Conservation (phyloP, 2,797 vertebrate species). For the Dendrocincla fuliginosa region DNA sequence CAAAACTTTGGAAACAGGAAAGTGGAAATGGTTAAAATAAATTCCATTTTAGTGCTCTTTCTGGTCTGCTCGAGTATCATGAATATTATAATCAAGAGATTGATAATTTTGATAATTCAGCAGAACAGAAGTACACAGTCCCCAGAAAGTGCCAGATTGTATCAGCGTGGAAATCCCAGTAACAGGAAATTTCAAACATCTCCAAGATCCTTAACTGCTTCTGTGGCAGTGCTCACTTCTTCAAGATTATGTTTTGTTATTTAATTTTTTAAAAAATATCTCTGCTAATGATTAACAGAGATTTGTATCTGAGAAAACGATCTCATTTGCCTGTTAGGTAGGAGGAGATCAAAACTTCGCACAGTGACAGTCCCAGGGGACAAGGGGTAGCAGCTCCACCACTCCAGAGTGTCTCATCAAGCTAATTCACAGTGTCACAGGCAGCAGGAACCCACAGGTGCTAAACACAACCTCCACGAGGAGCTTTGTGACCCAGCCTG, state of each 20-base stretch:
- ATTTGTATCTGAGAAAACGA: slow-evolving; percentile 6
- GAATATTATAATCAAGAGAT: slow-evolving; percentile 66
- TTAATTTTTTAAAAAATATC: not conserved
- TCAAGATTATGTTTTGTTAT: slow-evolving; percentile 3
- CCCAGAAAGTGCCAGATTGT: slow-evolving; percentile 51
- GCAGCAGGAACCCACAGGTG: slow-evolving; percentile 12
- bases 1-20: not conserved
- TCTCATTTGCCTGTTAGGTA: slow-evolving; percentile 36
- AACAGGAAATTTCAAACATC: slow-evolving; percentile 63
- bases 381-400: not conserved
- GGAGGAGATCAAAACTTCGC: slow-evolving; percentile 18
- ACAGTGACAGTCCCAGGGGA: not conserved
- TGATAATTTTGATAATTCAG: slow-evolving; percentile 62
- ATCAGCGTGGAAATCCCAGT: slow-evolving; percentile 71
- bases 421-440: not conserved
- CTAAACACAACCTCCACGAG: not conserved
- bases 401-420: not conserved
- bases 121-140: slow-evolving; percentile 41
- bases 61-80: slow-evolving; percentile 31
- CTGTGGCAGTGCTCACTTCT: not conserved
- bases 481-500: not conserved
- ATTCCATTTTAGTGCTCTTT: not conserved
- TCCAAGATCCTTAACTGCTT: slow-evolving; percentile 65
- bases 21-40: slow-evolving; percentile 31
- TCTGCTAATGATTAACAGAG: slow-evolving; percentile 26